Conservation (phyloP, 1,140 invertebrate genomes). For the Bombus superbus region DNA sequence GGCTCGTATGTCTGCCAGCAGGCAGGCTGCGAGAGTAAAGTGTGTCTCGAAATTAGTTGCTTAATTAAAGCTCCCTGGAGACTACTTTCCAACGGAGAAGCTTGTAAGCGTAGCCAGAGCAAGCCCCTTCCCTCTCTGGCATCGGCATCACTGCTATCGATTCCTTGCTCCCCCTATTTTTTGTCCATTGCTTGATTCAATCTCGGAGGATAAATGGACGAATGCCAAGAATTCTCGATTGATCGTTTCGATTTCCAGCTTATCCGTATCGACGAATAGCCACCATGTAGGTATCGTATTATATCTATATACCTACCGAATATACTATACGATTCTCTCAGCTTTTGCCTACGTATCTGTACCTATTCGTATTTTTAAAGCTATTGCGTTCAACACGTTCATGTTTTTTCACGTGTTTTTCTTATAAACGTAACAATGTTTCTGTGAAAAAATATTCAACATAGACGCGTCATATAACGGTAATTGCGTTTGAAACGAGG, state of each 20-base stretch:
- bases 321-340: too few species aligned
- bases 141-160: constrained; percentile 14
- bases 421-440: background rate
- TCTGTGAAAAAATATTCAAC: background rate
- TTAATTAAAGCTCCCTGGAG: constrained; percentile 47
- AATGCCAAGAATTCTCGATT: constrained; percentile 48
- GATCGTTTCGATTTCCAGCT: constrained; percentile 55
- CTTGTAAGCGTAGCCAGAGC: constrained; percentile 28
- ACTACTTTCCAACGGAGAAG: constrained; percentile 30
- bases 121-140: background rate
- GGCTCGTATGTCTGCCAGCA: constrained; percentile 52
- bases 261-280: constrained; percentile 40
- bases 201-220: constrained; percentile 50
- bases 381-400: background rate
- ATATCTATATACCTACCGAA: too few species aligned
- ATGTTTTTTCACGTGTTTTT: background rate
- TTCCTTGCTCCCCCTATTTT: background rate
- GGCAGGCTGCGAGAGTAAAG: constrained; percentile 16
- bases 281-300: background rate
- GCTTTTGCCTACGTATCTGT: too few species aligned
- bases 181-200: constrained; percentile 31
- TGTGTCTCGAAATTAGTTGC: constrained; percentile 55
- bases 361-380: background rate
- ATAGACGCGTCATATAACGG: background rate
- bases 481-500: background rate